phyloP scores from a whole-genome alignment of 1,140 invertebrate genomes.

The Matsumurasca onukii region DNA sequence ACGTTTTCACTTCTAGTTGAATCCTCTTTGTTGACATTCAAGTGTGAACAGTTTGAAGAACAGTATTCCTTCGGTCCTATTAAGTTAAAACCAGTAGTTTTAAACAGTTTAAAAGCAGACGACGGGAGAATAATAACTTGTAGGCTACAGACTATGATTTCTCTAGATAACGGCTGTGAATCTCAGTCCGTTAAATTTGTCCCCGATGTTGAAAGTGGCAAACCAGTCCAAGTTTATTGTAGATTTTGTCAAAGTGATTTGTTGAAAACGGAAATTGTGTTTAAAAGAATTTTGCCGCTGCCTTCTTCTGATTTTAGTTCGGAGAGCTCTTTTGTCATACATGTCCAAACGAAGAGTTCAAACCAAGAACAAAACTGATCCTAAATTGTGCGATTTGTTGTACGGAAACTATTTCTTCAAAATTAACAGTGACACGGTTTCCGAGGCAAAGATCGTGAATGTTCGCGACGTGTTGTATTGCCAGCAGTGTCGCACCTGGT shows the following conservation, averaged over 20 bases:
- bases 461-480: constrained; percentile 17
- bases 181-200: neutral
- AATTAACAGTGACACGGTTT: constrained; percentile 17
- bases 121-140: constrained; percentile 5
- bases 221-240: neutral
- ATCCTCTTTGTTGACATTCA: neutral
- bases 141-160: neutral
- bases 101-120: neutral
- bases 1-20: neutral
- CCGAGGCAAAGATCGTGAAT: neutral
- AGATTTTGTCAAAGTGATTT: constrained; percentile 23
- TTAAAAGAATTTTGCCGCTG: constrained; percentile 29
- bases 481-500: constrained; percentile 10
- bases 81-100: neutral
- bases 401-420: constrained; percentile 27
- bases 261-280: neutral
- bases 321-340: constrained; percentile 32
- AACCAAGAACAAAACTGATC: constrained; percentile 14
- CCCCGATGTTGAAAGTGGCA: constrained; percentile 18
- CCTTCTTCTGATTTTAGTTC: constrained; percentile 21
- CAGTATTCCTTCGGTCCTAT: neutral
- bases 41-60: neutral
- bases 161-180: neutral
- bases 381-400: constrained; percentile 19
- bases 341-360: constrained; percentile 1